Base-by-base conservation (phyloP, 53 echinoderm and acorn worm species). In the Crossaster papposus region DNA sequence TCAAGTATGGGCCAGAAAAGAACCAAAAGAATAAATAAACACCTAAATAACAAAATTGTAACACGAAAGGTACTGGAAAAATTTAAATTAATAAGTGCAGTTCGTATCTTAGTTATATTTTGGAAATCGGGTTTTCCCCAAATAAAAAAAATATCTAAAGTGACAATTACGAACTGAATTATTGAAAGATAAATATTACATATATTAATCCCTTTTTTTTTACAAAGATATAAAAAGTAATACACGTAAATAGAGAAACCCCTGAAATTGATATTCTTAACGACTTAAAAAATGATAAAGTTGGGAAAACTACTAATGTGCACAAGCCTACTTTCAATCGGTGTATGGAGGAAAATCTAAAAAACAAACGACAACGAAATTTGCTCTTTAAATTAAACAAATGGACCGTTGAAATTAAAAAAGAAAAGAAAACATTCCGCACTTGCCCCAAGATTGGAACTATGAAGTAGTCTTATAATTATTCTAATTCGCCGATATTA, bases 191-290 rank as follows among this genome's bases (percentile, higher is more conserved):
- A 31, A 31, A 28, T 80, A 55, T 80, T 54, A 80, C 58, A 31
- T 74, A 73, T 74, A 50, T 30, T 44, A 30, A 52, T 65, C 26
- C 23, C n/a, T 36, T 70, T 44, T 28, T 65, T 85, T 85, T 51
- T 85, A 85, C 73, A 85, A 85, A 85, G 51, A 74, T 73, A 85
- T 85, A 74, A 85, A 74, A 85, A 73, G 44, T 75, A 75, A 80
- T 54, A 79, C 51, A 79, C 79, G 23, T 52, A 37, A 79, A 22
- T 22, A 3, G 53, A 79, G 14, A 50, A 53, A 52, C 9, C 53
- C 44, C 26, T 35, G 22, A 52, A 58, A 58, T 18, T 12, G 14
- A 13, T 75, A 33, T 11, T 75, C 20, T 75, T 35, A 15, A 31
- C 36, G 11, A 75, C 1, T 31, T 75, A 35, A 30, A 30, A 36